Conservation (phyloP, 2,888 invertebrate species). For the Troides helena region DNA sequence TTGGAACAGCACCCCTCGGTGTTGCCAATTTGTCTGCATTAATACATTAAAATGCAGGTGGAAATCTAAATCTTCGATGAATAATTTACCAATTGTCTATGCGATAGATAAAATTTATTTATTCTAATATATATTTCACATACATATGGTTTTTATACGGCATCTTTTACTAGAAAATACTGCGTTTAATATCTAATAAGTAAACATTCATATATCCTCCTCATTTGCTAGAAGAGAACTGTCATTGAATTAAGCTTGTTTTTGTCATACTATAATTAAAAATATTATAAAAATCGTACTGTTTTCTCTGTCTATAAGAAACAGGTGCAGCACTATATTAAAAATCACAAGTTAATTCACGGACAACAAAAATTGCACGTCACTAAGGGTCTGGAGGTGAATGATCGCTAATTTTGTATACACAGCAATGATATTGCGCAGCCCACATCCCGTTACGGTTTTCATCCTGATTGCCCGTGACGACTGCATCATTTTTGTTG, state of each 20-base stretch:
- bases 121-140: no score
- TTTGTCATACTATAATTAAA: no score
- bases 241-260: no score
- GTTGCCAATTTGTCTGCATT: conserved; percentile 38
- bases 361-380: conserved; percentile 46
- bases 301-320: no score
- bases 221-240: no score
- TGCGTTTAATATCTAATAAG: no score
- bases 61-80: conserved; percentile 21
- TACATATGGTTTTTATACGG: no score
- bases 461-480: conserved; percentile 51
- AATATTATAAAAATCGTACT: no score
- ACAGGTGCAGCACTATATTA: conserved; percentile 12
- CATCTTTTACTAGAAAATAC: no score
- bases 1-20: conserved; percentile 18
- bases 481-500: conserved; percentile 47
- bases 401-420: conserved; percentile 74
- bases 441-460: conserved; percentile 59
- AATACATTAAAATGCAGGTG: conserved; percentile 37
- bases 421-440: conserved; percentile 45
- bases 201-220: no score
- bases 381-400: conserved; percentile 50
- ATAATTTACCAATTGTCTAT: conserved; percentile 22
- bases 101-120: no score
- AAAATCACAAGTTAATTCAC: conserved; percentile 14